Evolutionary conservation across 2,113 vertebrate species (phyloP), one percentile per base, ranked within the genome.

Genomic region (Sylvietta virens): DNA sequence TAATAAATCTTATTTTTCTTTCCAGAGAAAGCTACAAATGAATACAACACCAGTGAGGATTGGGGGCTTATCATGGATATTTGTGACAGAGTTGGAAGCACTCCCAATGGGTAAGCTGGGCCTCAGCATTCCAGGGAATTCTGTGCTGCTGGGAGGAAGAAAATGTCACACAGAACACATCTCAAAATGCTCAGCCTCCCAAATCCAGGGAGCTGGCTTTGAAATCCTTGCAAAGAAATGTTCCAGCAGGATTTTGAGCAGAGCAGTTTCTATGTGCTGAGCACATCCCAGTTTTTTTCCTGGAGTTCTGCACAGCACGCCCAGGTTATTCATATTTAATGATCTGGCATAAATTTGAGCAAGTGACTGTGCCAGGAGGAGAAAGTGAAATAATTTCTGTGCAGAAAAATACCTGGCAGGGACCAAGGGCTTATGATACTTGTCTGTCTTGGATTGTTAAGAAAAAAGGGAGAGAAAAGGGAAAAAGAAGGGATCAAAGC

Each of bases 21-120:
- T 97, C 9, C 48, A 99, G 99, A 99, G 97, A 99, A 99, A 95
- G 99, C 99, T 47, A 99, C 99, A 45, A 99, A 98, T 98, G 99
- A 99, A 95, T 99, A 97, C 73, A 99, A 99, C 97, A 99, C 99
- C 69, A 95, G 97, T 33, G 99, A 99, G 88, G 99, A 99, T 78
- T 99, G 99, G 99, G 98, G 98, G 30, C 98, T 99, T 22, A 99
- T 99, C 85, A 99, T 99, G 99, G 99, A 99, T 61, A 99, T 99
- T 90, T 99, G 99, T 88, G 99, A 99, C 94, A 99, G 98, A 94
- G 98, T 99, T 92, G 99, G 98, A 76, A 99, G 98, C 18, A 98
- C 98, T 86, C 92, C 99, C 37, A 99, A 98, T 48, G 99, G 99
- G 99, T 99, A 97, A 98, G 98, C 35, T 31, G 16, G 6, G 2